Evolutionary conservation across 2,888 invertebrate species (phyloP).

Genomic region (Drosophila kambysellisi): DNA sequence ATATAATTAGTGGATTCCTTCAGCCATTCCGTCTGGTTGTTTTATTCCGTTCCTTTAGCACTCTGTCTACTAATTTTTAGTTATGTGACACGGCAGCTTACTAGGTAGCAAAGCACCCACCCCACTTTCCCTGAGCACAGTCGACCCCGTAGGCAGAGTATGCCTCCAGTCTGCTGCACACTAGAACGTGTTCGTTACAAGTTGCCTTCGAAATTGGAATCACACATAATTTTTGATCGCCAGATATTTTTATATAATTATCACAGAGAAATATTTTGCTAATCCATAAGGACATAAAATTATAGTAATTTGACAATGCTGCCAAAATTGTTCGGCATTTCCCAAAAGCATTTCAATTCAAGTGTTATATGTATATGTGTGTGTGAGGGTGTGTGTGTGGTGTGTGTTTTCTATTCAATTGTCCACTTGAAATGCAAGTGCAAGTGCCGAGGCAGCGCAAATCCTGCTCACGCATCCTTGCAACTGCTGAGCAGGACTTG

Average conservation of each 20-base stretch:
- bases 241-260: neutral
- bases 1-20: too few relatives aligned
- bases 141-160: too few relatives aligned
- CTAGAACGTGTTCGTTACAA: neutral
- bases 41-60: too few relatives aligned
- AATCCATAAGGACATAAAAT: neutral
- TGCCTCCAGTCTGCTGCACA: too few relatives aligned
- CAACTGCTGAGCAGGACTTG: conserved; percentile 55
- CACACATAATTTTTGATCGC: neutral
- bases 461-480: conserved; percentile 47
- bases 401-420: conserved; percentile 16
- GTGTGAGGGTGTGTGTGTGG: neutral
- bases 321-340: neutral
- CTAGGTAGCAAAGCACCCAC: too few relatives aligned
- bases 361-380: neutral
- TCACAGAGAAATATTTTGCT: neutral
- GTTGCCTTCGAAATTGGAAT: neutral
- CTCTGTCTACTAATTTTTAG: too few relatives aligned
- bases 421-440: conserved; percentile 40
- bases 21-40: too few relatives aligned
- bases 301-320: neutral
- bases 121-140: too few relatives aligned
- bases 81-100: too few relatives aligned
- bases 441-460: conserved; percentile 36
- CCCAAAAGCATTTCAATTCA: conserved; percentile 1